phyloP scores from a whole-genome alignment of 2,113 vertebrate genomes.

The Eptesicus fuscus region DNA sequence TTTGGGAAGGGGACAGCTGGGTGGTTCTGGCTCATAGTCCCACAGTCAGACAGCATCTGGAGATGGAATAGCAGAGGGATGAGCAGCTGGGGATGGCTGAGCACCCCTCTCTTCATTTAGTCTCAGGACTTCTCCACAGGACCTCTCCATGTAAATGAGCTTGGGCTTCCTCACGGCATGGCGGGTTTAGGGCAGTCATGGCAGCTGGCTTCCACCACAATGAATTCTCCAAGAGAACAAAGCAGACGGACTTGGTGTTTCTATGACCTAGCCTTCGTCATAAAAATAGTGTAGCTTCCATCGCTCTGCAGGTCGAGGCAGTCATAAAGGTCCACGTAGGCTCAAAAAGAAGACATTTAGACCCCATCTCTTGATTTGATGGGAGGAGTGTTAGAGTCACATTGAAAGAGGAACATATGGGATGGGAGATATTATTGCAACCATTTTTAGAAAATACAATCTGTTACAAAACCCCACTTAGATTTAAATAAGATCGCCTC shows the following conservation, averaged over 20 bases:
- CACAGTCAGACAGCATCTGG: not conserved
- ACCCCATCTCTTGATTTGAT: not conserved
- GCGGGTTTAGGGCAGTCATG: not conserved
- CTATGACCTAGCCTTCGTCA: not conserved
- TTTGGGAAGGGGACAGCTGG: not conserved
- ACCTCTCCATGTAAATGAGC: too few species aligned
- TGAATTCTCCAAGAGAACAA: not conserved
- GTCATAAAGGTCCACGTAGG: not conserved
- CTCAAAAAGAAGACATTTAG: not conserved
- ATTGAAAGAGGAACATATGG: not conserved
- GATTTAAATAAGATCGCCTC: not conserved
- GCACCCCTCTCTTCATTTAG: not conserved
- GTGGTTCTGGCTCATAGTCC: not conserved
- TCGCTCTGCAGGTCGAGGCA: not conserved
- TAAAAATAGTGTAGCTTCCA: not conserved
- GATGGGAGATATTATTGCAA: not conserved
- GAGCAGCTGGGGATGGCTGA: not conserved
- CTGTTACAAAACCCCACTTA: not conserved
- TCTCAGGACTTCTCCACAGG: not conserved
- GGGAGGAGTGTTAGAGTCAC: not conserved
- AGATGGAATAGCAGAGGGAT: not conserved
- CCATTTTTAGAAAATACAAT: not conserved
- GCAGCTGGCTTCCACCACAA: not conserved
- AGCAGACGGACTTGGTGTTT: not conserved
- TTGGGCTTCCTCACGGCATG: conserved; percentile 1